phyloP scores from a whole-genome alignment of 2,888 invertebrate genomes.

The Xestia c-nigrum region DNA sequence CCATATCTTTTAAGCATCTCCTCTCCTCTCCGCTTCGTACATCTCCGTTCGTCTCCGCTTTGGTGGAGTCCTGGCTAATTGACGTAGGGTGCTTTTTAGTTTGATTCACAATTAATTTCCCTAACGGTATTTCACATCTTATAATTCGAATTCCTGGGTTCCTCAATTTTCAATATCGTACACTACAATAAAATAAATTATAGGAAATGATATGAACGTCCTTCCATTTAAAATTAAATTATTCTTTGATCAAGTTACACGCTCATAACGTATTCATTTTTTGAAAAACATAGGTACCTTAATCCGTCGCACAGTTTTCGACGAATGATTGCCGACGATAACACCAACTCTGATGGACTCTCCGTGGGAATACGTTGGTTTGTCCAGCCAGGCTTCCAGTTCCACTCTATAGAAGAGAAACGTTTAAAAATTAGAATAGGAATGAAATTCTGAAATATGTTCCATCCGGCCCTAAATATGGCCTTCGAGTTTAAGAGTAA shows the following conservation, averaged over 20 bases:
- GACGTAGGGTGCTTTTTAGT: too few species aligned
- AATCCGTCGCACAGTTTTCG: slow-evolving; percentile 95
- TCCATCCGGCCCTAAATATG: not conserved
- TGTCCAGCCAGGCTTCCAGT: slow-evolving; percentile 95
- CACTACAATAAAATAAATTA: not conserved
- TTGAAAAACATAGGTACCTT: slow-evolving; percentile 90
- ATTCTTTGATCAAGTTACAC: not conserved
- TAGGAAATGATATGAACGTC: not conserved
- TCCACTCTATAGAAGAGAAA: slow-evolving; percentile 89
- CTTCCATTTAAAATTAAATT: not conserved
- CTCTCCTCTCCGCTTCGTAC: too few species aligned
- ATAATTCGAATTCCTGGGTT: too few species aligned
- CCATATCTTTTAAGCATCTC: too few species aligned
- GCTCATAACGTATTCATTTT: not conserved
- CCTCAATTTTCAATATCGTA: too few species aligned
- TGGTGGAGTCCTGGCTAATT: too few species aligned
- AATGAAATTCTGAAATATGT: not conserved
- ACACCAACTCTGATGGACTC: slow-evolving; percentile 94
- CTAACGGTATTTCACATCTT: too few species aligned
- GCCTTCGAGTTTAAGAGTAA: not conserved
- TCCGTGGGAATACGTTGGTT: slow-evolving; percentile 95
- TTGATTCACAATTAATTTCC: too few species aligned
- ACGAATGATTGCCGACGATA: slow-evolving; percentile 94
- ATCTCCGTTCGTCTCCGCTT: too few species aligned
- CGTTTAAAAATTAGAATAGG: not conserved